Base-by-base conservation (phyloP, 2,113 vertebrate genomes). In the Cryptomyrus ogoouensis region DNA sequence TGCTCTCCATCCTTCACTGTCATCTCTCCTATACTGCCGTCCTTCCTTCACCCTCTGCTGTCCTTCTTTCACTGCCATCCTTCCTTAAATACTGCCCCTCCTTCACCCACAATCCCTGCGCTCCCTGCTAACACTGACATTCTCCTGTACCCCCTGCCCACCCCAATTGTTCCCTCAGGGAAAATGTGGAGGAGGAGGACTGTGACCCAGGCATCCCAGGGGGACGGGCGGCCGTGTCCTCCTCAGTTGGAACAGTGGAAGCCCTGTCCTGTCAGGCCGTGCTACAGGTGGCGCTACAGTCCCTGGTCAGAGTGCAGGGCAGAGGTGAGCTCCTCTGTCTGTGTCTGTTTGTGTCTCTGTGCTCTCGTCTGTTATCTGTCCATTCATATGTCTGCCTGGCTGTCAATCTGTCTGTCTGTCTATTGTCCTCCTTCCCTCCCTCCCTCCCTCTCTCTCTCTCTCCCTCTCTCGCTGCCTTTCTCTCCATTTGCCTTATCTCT, bases 261-360 rank as follows among this genome's bases (percentile, higher is more conserved):
- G 91, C 97, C 98, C 21, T 99, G 98, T 70, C 97, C 97, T 31
- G 97, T 99, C 80, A 98, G 97, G 88, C 98, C 98, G 56, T 99
- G 98, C 91, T 98, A 97, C 93, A 96, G 93, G 56, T 99, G 98
- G 98, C 96, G 95, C 35, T 99, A 99, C 31, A 95, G 98, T 21
- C 88, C 93, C 77, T 99, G 98, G 98, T 98, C 97, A 83, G 92
- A 95, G 0, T 99, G 98, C 95, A 97, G 93, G 94, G 97, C 98
- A 27, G 97, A 99, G 97, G 98, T 99, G 74, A 92, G 93, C 49
- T 15, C 46, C n/a, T 9, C 66, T 31, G 12, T 88, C 52, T 15
- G 24, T 46, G 85, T 90, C 66, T 50, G 27, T 24, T 70, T 87
- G 46, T 27, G 24, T 62, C 58, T 66, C 89, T 90, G 50, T 17